Conservation (phyloP, 2,888 invertebrate species). For the Linyphia triangularis region DNA sequence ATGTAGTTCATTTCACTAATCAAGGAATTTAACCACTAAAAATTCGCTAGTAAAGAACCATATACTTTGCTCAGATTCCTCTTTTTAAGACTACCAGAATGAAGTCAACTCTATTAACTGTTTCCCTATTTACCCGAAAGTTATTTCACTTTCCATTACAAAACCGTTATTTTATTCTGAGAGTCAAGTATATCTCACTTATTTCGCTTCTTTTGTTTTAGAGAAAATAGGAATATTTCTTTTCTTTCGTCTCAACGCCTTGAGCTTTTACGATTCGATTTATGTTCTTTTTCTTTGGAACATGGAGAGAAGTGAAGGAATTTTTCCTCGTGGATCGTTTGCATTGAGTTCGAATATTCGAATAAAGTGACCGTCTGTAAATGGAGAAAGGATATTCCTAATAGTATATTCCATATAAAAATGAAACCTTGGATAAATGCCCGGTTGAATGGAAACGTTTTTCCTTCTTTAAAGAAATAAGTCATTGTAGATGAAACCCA, state of each 20-base stretch:
- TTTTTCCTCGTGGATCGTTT: neutral
- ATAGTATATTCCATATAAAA: neutral
- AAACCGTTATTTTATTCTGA: neutral
- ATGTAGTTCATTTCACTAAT: too few relatives aligned
- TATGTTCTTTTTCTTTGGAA: neutral
- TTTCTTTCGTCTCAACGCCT: neutral
- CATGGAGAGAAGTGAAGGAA: neutral
- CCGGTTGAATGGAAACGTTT: neutral
- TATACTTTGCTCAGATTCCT: too few relatives aligned
- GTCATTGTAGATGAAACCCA: neutral
- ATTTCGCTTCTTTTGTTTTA: conserved; percentile 12
- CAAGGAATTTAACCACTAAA: too few relatives aligned
- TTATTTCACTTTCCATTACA: conserved; percentile 20
- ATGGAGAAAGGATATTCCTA: neutral
- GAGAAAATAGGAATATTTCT: conserved; percentile 1
- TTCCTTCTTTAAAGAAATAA: neutral
- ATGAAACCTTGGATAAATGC: neutral
- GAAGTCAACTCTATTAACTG: conserved; percentile 35
- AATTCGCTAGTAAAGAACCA: too few relatives aligned
- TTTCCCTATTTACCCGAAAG: conserved; percentile 34
- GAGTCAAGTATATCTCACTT: conserved; percentile 5
- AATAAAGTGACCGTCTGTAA: neutral
- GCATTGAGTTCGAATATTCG: neutral
- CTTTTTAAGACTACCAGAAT: too few relatives aligned
- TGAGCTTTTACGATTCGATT: conserved; percentile 8